Conservation (phyloP, 2,113 vertebrate species). For the Nothobranchius furzeri region DNA sequence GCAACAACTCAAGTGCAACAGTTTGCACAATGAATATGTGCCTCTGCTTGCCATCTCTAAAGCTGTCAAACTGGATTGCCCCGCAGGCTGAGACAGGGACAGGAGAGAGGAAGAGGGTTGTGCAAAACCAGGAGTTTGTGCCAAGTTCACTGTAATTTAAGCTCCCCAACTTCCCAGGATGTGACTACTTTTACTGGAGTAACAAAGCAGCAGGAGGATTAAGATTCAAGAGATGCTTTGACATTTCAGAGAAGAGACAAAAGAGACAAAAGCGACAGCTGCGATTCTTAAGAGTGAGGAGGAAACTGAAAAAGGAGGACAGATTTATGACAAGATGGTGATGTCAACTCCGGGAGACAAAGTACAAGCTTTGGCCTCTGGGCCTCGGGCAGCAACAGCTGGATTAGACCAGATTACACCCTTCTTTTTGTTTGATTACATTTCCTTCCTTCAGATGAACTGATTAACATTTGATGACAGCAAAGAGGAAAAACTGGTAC, state of each 20-base stretch:
- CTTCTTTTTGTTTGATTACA: slow-evolving; percentile 12
- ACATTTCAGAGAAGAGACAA: neutral
- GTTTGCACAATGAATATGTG: slow-evolving; percentile 51
- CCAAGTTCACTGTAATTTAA: slow-evolving; percentile 32
- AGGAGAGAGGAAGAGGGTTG: slow-evolving; percentile 19
- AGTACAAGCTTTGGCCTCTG: slow-evolving; percentile 28
- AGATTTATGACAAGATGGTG: slow-evolving; percentile 56
- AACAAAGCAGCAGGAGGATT: slow-evolving; percentile 10
- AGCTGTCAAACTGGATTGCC: slow-evolving; percentile 72
- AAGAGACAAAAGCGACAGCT: slow-evolving; percentile 25
- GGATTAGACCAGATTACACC: slow-evolving; percentile 30
- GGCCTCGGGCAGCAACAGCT: slow-evolving; percentile 35
- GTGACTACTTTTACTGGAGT: slow-evolving; percentile 21
- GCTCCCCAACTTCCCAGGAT: slow-evolving; percentile 25
- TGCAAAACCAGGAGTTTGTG: slow-evolving; percentile 36
- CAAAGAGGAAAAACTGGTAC: neutral
- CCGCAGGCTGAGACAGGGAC: slow-evolving; percentile 47
- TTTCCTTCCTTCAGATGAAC: slow-evolving; percentile 10
- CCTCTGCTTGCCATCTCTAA: slow-evolving; percentile 61
- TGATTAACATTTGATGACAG: slow-evolving; percentile 16
- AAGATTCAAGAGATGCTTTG: neutral
- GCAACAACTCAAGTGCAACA: slow-evolving; percentile 26
- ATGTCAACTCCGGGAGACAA: slow-evolving; percentile 40
- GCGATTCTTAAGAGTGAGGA: slow-evolving; percentile 8
- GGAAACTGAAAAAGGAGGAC: slow-evolving; percentile 21